Base-by-base conservation (phyloP, 2,888 invertebrate species). In the Drosophila acutilabella region DNA sequence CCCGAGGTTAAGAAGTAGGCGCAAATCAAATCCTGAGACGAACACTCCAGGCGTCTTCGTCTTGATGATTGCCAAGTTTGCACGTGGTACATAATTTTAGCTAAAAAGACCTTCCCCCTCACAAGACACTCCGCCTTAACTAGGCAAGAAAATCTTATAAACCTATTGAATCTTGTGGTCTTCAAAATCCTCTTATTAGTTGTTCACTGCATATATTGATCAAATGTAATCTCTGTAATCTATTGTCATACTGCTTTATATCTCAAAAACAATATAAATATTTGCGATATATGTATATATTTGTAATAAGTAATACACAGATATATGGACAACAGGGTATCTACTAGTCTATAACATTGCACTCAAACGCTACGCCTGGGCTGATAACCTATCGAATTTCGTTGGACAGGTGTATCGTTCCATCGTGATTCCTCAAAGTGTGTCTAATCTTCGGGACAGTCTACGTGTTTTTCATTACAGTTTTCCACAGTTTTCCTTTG, bases 21-120 rank as follows among this genome's bases (percentile, higher is more conserved):
- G 62, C 70, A 76, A 78, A 78, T 78, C 75, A 78, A 77, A 75
- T 75, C 72, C 75, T 58, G 65, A 65, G 75, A 78, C 75, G 72
- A 75, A 64, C 71, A 76, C 68, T 50, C 58, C 59, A 20, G 56
- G 62, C 74, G 48, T 42, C 47, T 38, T 48, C 30, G 45, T 18
- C 62, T 60, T 51, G 65, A 54, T 65, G 75, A 78, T 69, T 68
- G 59, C 53, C 53, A 42, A 60, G 57, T 61, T 72, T 50, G 77
- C 75, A 75, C 75, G 79, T 72, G 79, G 72, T 65, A 60, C 68
- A 57, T 69, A 71, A 78, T 72, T 53, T 56, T 77, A 61, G 74
- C 50, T 50, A 57, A 16, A 57, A 18, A 16, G 14, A 8, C 18
- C 14, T 4, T 14, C 33, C 20, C 30, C 33, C 4, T 4, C 44